A percentile compares a stretch with the other conserved stretches of the same genome.
These are phyloP conservation scores for Phortica variegata DNA, from an alignment of 1,140 invertebrate genomes.

Conservation along the genomic window DNA sequence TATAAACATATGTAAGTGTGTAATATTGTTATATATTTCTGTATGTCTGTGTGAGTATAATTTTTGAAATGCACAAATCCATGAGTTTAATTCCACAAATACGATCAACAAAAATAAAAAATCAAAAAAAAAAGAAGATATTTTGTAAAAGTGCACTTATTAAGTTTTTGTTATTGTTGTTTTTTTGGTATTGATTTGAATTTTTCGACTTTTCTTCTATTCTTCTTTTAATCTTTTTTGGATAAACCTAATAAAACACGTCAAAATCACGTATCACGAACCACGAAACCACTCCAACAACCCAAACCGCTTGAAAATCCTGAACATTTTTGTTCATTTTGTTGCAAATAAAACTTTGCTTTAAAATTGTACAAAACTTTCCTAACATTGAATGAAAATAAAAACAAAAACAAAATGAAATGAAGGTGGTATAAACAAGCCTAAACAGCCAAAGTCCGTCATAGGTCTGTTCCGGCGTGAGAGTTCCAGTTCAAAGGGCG, in stretches of 20 bases:
- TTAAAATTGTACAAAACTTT: not conserved
- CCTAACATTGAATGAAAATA: slow-evolving; percentile 12
- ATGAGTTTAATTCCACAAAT: no score
- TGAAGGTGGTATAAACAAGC: slow-evolving; percentile 69
- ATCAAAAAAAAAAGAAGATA: no score
- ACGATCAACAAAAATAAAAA: slow-evolving; percentile 1
- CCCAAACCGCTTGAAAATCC: no score
- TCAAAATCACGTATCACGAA: slow-evolving; percentile 20
- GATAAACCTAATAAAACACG: slow-evolving; percentile 39
- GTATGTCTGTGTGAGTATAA: not conserved
- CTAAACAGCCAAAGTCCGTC: slow-evolving; percentile 70
- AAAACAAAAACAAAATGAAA: slow-evolving; percentile 8
- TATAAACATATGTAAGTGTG: slow-evolving; percentile 8
- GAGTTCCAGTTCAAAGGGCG: slow-evolving; percentile 64
- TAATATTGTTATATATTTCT: slow-evolving; percentile 2
- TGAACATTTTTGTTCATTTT: slow-evolving; percentile 14
- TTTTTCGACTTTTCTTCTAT: slow-evolving; percentile 34
- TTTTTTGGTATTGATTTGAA: slow-evolving; percentile 26
- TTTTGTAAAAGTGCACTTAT: no score
- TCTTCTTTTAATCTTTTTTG: slow-evolving; percentile 32
- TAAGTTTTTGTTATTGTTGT: slow-evolving; percentile 19
- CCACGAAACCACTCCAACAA: slow-evolving; percentile 8
- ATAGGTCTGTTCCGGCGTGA: slow-evolving; percentile 71
- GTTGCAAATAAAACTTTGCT: slow-evolving; percentile 1
- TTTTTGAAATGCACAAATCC: slow-evolving; percentile 21